Conservation (phyloP, 1,140 invertebrate species). For the Drosophila erecta region DNA sequence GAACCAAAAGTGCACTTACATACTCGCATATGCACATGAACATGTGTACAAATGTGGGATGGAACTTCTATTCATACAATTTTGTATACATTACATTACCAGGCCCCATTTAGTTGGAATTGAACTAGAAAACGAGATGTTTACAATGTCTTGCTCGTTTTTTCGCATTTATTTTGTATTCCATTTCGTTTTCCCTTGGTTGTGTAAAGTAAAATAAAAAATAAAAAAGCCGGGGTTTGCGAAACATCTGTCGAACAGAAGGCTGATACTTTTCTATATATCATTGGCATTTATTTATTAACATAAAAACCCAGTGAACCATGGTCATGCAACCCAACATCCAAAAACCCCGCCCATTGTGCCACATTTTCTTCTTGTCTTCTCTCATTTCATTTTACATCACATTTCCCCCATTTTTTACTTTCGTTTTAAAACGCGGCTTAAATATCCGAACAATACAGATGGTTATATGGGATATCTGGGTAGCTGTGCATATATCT, state of each 20-base stretch:
- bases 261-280: constrained; percentile 25
- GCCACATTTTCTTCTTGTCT: constrained; percentile 58
- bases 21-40: constrained; percentile 1
- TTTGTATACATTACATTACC: constrained; percentile 77
- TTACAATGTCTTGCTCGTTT: constrained; percentile 59
- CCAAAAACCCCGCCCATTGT: constrained; percentile 22
- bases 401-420: constrained; percentile 42
- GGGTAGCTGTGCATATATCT: constrained; percentile 23
- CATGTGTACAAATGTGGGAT: background rate
- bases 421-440: constrained; percentile 66
- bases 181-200: constrained; percentile 1
- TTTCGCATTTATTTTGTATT: constrained; percentile 19
- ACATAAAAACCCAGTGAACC: constrained; percentile 81
- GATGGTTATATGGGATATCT: background rate
- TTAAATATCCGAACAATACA: constrained; percentile 41
- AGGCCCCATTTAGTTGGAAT: constrained; percentile 77
- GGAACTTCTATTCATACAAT: constrained; percentile 37
- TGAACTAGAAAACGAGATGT: constrained; percentile 80
- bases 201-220: constrained; percentile 11
- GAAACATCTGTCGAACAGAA: constrained; percentile 44
- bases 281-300: constrained; percentile 73
- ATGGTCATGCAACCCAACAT: constrained; percentile 45
- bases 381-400: constrained; percentile 53
- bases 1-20: constrained; percentile 25
- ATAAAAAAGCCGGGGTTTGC: background rate